Base-by-base conservation (phyloP, 2,888 invertebrate genomes). In the Hedychridium roseum region DNA sequence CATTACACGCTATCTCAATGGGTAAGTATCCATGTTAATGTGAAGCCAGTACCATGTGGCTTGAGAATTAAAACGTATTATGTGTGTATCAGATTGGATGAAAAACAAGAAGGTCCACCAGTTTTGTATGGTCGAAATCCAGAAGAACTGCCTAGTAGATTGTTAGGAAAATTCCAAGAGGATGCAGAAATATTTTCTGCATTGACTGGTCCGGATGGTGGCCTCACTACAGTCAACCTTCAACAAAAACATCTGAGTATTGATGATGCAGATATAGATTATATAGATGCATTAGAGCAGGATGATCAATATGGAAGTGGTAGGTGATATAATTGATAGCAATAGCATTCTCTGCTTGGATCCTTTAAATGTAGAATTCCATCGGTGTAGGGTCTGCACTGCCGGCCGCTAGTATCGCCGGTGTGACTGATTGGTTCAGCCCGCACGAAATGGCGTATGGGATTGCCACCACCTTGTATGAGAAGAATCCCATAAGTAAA, bases 201-300 rank as follows among this genome's bases (percentile, higher is more conserved):
- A 43, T 87, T 87, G 69, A 90, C 92, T 0, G 94, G 94, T 5
- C 94, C 94, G 0, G 88, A 89, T 64, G 88, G 87, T 47, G 94
- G 94, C 1, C 82, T 94, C 2, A 88, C 89, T 1, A 86, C 88
- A 36, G 88, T 91, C 16, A 87, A 87, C 74, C 80, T 86, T 36
- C 83, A 83, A 37, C 86, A 87, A 66, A 82, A 85, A 57, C 87
- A 88, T 76, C 81, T 89, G 53, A 85, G 86, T 45, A 83, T 86
- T 34, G 80, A 81, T 34, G 88, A 88, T 66, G 84, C 86, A 18
- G 88, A 89, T 68, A 88, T 90, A 39, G 88, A 88, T 74, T 90
- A 87, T 64, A 89, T 90, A 56, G 89, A 89, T 68, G 87, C 80
- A 50, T 74, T 81, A 50, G 80, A 81, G 51, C 79, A 80, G 58